These are phyloP conservation scores for Phenacoccus solenopsis DNA, from an alignment of 1,140 invertebrate species.

Conservation along the genomic window DNA sequence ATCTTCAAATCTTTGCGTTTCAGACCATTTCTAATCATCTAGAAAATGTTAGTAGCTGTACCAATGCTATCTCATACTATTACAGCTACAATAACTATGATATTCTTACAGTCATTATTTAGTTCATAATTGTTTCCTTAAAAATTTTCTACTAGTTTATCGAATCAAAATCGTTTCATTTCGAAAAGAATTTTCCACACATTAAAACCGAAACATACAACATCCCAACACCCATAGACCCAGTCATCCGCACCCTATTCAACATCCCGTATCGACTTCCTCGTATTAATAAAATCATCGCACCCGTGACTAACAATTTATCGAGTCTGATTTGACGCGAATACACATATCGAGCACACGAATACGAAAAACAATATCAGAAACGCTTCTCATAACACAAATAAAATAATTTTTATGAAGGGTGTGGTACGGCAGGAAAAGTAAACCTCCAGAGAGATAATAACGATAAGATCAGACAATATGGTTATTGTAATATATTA, in stretches of 20 bases:
- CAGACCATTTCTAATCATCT: no score
- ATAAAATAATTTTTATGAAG: slow-evolving; percentile 10
- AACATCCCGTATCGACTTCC: no score
- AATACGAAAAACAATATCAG: not conserved
- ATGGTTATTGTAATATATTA: slow-evolving; percentile 14
- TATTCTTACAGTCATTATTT: no score
- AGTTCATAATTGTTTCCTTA: no score
- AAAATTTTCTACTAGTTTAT: no score
- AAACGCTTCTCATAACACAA: not conserved
- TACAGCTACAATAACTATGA: no score
- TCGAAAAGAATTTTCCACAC: not conserved
- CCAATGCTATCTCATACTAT: no score
- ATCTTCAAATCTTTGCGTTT: no score
- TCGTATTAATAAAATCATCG: not conserved
- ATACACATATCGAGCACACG: not conserved
- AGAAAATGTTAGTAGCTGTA: no score
- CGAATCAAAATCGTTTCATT: no score
- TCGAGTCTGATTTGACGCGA: not conserved
- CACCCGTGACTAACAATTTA: not conserved
- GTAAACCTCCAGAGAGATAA: slow-evolving; percentile 16
- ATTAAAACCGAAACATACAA: not conserved
- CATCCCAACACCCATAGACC: not conserved
- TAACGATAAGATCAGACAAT: slow-evolving; percentile 14
- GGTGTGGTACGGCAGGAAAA: slow-evolving; percentile 9
- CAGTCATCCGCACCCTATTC: no score